Evolutionary conservation across 2,797 vertebrate genomes (phyloP).

Genomic region (Cephalopachus bancanus): DNA sequence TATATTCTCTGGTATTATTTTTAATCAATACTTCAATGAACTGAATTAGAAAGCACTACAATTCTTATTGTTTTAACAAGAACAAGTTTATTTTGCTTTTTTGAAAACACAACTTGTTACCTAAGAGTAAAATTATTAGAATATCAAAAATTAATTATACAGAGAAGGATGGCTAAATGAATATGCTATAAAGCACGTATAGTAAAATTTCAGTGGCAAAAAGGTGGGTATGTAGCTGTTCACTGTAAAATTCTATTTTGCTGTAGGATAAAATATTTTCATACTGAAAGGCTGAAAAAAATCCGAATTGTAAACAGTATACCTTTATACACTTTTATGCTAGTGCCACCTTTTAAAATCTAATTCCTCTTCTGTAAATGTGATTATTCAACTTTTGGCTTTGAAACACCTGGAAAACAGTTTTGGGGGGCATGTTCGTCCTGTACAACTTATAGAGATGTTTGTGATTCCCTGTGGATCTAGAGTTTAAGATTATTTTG

Average conservation of each 20-base stretch:
- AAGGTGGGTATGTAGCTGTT: background rate
- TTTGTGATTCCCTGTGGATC: background rate
- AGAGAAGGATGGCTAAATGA: background rate
- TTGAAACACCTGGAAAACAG: background rate
- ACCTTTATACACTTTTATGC: background rate
- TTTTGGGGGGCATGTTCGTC: background rate
- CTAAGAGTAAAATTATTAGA: constrained; percentile 25
- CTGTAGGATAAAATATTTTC: background rate
- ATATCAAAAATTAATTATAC: constrained; percentile 52
- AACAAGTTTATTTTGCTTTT: constrained; percentile 56
- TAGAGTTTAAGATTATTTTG: background rate
- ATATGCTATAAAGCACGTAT: background rate
- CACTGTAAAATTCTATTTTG: constrained; percentile 2
- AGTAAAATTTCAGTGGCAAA: constrained; percentile 33
- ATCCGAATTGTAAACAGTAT: background rate
- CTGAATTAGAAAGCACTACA: constrained; percentile 48
- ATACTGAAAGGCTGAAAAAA: constrained; percentile 23
- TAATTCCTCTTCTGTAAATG: constrained; percentile 19
- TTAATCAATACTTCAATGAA: constrained; percentile 13
- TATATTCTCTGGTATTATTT: constrained; percentile 36
- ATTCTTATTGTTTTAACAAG: constrained; percentile 49
- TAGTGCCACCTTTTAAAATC: background rate
- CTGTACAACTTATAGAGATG: background rate
- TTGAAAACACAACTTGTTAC: constrained; percentile 2
- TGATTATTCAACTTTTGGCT: constrained; percentile 6